Conservation (phyloP, 2,888 invertebrate genomes). For the Liodrosophila aerea region DNA sequence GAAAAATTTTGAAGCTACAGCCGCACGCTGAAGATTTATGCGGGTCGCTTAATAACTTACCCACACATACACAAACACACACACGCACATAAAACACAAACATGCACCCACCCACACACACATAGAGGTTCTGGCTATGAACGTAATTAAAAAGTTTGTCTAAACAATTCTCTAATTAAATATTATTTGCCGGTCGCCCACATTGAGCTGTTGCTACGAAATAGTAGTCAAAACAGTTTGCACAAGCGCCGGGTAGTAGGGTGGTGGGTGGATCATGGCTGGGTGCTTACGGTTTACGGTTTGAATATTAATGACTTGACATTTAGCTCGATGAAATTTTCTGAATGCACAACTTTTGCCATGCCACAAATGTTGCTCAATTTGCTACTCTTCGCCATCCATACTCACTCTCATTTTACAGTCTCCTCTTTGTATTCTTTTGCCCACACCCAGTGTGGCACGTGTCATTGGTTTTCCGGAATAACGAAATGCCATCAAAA, state of each 20-base stretch:
- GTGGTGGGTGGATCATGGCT: background rate
- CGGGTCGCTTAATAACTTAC: slow-evolving; percentile 56
- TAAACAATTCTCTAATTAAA: slow-evolving; percentile 78
- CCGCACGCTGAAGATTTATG: slow-evolving; percentile 62
- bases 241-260: background rate
- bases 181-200: slow-evolving; percentile 61
- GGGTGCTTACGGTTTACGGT: slow-evolving; percentile 25
- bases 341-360: slow-evolving; percentile 41
- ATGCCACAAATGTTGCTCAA: slow-evolving; percentile 75
- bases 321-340: slow-evolving; percentile 55
- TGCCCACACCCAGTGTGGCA: slow-evolving; percentile 1
- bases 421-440: background rate
- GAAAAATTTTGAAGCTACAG: slow-evolving; percentile 33
- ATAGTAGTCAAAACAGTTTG: slow-evolving; percentile 6
- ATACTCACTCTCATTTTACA: too few species aligned
- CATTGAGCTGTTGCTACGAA: slow-evolving; percentile 60
- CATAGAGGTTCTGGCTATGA: slow-evolving; percentile 14
- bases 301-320: slow-evolving; percentile 73
- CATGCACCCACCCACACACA: slow-evolving; percentile 7
- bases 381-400: slow-evolving; percentile 43
- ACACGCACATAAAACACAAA: slow-evolving; percentile 1
- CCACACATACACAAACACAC: slow-evolving; percentile 12
- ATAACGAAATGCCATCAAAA: slow-evolving; percentile 50
- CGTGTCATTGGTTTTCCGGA: slow-evolving; percentile 29
- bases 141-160: slow-evolving; percentile 73